Conservation (phyloP, 2,888 invertebrate species). For the Limenitis arthemis region DNA sequence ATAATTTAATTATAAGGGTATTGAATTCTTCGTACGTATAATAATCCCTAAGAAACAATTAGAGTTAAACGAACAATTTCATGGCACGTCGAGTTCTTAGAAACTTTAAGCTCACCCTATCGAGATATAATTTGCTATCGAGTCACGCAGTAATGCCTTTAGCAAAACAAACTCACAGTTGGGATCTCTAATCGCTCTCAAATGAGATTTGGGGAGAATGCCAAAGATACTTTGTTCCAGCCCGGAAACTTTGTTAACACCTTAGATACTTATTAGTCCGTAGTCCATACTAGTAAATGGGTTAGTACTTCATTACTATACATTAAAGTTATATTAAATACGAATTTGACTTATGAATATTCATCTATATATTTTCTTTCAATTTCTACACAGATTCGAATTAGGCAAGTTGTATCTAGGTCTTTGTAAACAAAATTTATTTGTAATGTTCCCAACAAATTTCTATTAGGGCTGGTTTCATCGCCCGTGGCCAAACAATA, state of each 20-base stretch:
- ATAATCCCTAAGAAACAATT: constrained; percentile 8
- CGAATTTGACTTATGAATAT: too few relatives aligned
- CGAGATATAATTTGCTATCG: constrained; percentile 13
- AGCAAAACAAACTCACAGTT: constrained; percentile 15
- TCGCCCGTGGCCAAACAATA: constrained; percentile 3
- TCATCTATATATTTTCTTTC: neutral
- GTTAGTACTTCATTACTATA: too few relatives aligned
- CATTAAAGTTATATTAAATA: too few relatives aligned
- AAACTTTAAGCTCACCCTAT: constrained; percentile 8
- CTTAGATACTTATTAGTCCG: neutral
- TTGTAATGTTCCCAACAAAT: constrained; percentile 2
- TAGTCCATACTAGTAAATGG: too few relatives aligned
- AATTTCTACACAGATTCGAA: neutral
- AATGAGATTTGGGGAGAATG: constrained; percentile 7
- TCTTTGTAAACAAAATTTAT: neutral
- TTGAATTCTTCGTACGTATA: neutral
- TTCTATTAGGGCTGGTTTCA: constrained; percentile 1
- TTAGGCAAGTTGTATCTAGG: neutral
- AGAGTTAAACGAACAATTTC: constrained; percentile 7
- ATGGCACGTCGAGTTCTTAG: constrained; percentile 9
- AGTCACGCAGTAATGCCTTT: constrained; percentile 16
- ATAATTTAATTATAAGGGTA: neutral
- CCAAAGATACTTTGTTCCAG: constrained; percentile 1
- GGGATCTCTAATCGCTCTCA: constrained; percentile 12
- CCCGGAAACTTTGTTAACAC: neutral